Evolutionary conservation across 2,113 vertebrate species (phyloP), one percentile per base, ranked within the genome.

Genomic region (Nansenia antarctica): DNA sequence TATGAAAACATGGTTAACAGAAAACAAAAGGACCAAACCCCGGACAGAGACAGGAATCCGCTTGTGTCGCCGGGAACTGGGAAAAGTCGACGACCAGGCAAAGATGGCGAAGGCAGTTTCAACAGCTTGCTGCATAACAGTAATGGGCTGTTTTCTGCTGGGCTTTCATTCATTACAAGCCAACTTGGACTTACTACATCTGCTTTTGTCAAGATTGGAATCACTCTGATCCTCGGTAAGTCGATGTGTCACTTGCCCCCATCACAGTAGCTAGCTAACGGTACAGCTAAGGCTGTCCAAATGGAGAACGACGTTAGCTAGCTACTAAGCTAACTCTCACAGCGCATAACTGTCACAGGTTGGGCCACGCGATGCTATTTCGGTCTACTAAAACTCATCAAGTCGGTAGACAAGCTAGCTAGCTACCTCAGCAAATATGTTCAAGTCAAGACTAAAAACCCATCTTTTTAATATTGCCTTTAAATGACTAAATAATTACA

Each of bases 191-290:
- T 74, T 42, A 77, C 85, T 22, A 63, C 86, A 2, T 67, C 84
- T 1, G 72, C 74, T 3, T 78, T 63, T 20, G 55, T n/a, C 3
- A 86, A 65, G 68, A 81, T 88, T 20, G 82, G 83, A 27, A 5
- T 74, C 49, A 77, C 85, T 24, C 62, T 91, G 0, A 42, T 90
- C 11, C 79, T 93, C 58, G 92, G 92, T 92, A 63, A 89, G 86
- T n/a, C n/a, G n/a, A n/a, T n/a, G n/a, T 80, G 45, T 57, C 76
- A 3, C 26, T 31, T 45, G 12, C 69, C 26, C n/a, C 65, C 81
- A 86, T 77, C 83, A 12, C 34, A 81, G 22, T 84, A 81, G 79
- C 80, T 65, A 49, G 54, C 14, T 34, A 62, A n/a, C n/a, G n/a
- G n/a, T n/a, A 54, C 7, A 47, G 18, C 67, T 22, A 62, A 32